Evolutionary conservation across 2,797 vertebrate species (phyloP).

Genomic region (Enteromius unitaeniatus): DNA sequence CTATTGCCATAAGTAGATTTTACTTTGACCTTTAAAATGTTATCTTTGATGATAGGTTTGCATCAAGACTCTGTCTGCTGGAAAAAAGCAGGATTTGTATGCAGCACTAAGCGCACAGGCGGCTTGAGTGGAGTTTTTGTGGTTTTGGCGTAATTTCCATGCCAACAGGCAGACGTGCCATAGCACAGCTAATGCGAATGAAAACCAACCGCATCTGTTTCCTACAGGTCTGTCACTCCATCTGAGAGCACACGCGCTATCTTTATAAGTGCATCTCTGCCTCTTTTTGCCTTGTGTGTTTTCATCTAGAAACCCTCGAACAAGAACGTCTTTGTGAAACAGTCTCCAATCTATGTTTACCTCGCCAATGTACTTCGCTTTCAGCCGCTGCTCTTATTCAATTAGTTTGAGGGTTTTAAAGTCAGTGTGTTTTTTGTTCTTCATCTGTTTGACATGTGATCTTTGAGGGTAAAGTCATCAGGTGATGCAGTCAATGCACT

Average conservation of each 20-base stretch:
- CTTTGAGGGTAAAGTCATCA: constrained; percentile 9
- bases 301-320: constrained; percentile 48
- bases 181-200: constrained; percentile 63
- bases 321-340: constrained; percentile 62
- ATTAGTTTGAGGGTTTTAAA: constrained; percentile 18
- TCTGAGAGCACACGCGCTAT: not conserved
- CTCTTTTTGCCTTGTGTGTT: constrained; percentile 7
- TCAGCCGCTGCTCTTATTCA: constrained; percentile 38
- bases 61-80: not conserved
- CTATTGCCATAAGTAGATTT: not conserved
- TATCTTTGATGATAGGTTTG: not conserved
- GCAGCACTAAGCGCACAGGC: not conserved
- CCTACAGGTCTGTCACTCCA: constrained; percentile 52
- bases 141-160: constrained; percentile 28
- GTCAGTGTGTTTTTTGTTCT: not conserved
- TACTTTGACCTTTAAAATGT: not conserved
- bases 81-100: constrained; percentile 36
- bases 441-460: not conserved
- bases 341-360: constrained; percentile 49
- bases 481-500: not conserved
- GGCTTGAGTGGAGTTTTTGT: constrained; percentile 21
- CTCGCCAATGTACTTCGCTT: constrained; percentile 38
- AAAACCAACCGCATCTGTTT: constrained; percentile 67
- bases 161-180: constrained; percentile 59
- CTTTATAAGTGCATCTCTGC: not conserved